Evolutionary conservation across 2,888 invertebrate species (phyloP).

Genomic region (Zaprionus obscuricornis): DNA sequence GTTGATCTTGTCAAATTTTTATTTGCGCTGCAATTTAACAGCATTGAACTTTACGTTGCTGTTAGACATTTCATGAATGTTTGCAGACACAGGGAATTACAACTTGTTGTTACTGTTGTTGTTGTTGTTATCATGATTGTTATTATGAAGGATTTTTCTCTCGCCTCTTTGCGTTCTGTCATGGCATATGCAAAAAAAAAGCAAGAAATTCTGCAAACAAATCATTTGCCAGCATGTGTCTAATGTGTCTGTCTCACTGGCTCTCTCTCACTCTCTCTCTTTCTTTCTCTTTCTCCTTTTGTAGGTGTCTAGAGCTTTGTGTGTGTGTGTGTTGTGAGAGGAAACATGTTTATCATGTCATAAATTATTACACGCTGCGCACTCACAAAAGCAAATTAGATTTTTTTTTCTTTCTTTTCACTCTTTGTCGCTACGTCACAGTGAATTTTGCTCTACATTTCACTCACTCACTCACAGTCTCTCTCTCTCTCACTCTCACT

Average conservation of each 20-base stretch:
- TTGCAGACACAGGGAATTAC: neutral
- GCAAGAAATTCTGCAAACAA: slow-evolving; percentile 10
- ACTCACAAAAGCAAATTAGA: slow-evolving; percentile 56
- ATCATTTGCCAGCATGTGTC: slow-evolving; percentile 31
- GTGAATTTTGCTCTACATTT: neutral
- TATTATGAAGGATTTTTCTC: slow-evolving; percentile 51
- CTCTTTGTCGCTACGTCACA: neutral
- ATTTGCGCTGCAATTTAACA: too few species aligned
- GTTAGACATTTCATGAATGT: too few species aligned
- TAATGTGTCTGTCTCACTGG: slow-evolving; percentile 2
- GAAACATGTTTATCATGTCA: slow-evolving; percentile 63
- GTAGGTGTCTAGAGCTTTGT: neutral
- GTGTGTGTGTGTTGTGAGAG: slow-evolving; percentile 11
- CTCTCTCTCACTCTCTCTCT: too few species aligned
- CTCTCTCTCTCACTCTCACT: neutral
- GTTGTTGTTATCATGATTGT: slow-evolving; percentile 31
- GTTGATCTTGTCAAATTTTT: too few species aligned
- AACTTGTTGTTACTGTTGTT: neutral
- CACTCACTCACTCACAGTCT: neutral
- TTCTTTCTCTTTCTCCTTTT: too few species aligned
- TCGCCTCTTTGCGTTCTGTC: slow-evolving; percentile 10
- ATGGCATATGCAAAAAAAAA: slow-evolving; percentile 34
- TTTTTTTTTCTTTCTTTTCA: slow-evolving; percentile 23
- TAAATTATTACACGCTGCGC: slow-evolving; percentile 66
- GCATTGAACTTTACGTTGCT: too few species aligned